Evolutionary conservation across 2,888 invertebrate genomes (phyloP).

Genomic region (Spicauda simplicius): DNA sequence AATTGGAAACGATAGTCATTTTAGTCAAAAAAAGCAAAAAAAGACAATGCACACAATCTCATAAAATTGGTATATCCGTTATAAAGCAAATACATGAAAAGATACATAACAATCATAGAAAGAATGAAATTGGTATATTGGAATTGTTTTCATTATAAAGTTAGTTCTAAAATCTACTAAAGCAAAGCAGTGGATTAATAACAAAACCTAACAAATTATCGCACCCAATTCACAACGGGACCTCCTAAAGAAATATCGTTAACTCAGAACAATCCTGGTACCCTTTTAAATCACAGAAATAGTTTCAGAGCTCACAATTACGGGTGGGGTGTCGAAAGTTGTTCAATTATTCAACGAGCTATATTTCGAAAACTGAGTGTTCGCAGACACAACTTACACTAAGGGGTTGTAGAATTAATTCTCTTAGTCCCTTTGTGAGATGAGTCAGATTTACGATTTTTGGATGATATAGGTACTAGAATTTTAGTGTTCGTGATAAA

Average conservation of each 20-base stretch:
- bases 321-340: constrained; percentile 43
- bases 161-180: not conserved
- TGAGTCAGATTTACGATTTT: constrained; percentile 14
- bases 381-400: constrained; percentile 21
- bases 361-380: constrained; percentile 41
- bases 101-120: too few species aligned
- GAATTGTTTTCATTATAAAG: too few species aligned
- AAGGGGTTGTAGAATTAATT: constrained; percentile 23
- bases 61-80: too few species aligned
- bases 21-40: too few species aligned
- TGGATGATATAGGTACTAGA: not conserved
- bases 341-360: constrained; percentile 48
- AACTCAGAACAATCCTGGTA: constrained; percentile 22
- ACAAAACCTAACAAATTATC: constrained; percentile 5
- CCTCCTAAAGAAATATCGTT: constrained; percentile 12
- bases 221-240: constrained; percentile 5
- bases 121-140: too few species aligned
- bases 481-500: not conserved
- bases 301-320: constrained; percentile 20
- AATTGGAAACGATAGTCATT: too few species aligned
- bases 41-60: too few species aligned
- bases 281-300: constrained; percentile 41
- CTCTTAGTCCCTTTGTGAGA: constrained; percentile 5
- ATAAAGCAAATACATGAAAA: too few species aligned
- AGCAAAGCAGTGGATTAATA: not conserved